Evolutionary conservation across 2,888 invertebrate genomes (phyloP), one percentile per base, ranked within the genome.

Genomic region (Lysandra coridon): DNA sequence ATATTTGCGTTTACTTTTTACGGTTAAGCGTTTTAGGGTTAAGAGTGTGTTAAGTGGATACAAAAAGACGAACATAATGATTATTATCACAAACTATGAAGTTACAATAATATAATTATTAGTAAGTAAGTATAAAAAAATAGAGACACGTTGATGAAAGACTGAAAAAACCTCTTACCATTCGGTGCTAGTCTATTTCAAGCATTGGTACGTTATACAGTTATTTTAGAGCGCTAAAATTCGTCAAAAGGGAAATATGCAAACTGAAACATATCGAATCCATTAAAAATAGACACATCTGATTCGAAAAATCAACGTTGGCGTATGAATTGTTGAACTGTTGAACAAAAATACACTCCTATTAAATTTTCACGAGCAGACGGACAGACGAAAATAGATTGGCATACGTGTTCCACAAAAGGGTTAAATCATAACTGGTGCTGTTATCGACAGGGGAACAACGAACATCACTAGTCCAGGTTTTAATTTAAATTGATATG

Each of bases 301-400:
- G 30, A 75, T 75, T 75, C 53, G 49, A 12, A 75, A 49, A 75
- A 75, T 75, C 76, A 76, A 57, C 74, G 44, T n/a, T 7, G 44
- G 75, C 30, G 49, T 49, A 75, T 75, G 44, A 49, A 44, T 44
- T 49, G 75, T 75, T 49, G 75, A 75, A 49, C 75, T 44, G 49
- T 75, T 49, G 80, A 78, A 80, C 85, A 82, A 85, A 86, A 85
- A 84, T 86, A 85, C 83, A 83, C 81, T 60, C 83, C 84, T 87
- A 90, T 89, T 88, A 90, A 88, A 87, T 85, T 87, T 89, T 84
- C 89, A 88, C 82, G 79, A 84, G 82, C 83, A 80, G 83, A 79
- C 81, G 82, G 83, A 80, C 83, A 78, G 81, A 77, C 80, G 37
- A 82, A 85, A 86, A 88, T 87, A 86, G 85, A 85, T 83, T 83